A percentile compares a stretch with the other conserved stretches of the same genome.
Conservation (phyloP, 2,797 vertebrate species). For the Cossypha heuglini region DNA sequence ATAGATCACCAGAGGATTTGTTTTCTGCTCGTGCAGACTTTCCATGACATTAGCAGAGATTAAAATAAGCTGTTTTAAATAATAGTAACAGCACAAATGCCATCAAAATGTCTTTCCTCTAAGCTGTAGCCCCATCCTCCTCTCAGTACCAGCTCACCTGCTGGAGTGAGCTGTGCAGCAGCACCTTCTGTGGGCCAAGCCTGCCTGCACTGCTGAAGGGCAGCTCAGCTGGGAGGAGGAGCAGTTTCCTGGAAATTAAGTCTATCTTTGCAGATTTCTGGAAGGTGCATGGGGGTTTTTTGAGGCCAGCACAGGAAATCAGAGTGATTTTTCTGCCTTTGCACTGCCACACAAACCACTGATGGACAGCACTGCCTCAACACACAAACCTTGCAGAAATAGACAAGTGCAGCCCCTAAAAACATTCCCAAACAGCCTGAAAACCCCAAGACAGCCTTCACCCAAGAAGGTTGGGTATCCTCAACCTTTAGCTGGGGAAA, state of each 20-base stretch:
- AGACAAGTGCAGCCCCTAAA: background rate
- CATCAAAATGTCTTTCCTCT: background rate
- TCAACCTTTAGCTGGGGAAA: background rate
- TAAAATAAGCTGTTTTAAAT: constrained; percentile 36
- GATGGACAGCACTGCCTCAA: background rate
- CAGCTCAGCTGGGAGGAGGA: background rate
- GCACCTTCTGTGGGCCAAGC: background rate
- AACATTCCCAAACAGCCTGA: background rate
- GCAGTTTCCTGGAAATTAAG: background rate
- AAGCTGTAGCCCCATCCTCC: background rate
- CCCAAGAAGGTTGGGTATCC: background rate
- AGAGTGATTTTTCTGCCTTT: background rate
- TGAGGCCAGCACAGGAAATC: background rate
- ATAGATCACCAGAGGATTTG: background rate
- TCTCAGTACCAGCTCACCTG: background rate
- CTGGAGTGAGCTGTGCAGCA: background rate
- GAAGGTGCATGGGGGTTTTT: background rate
- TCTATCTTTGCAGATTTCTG: background rate
- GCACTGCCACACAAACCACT: background rate
- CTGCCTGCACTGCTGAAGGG: background rate
- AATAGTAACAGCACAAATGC: background rate
- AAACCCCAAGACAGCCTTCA: background rate
- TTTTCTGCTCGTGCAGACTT: background rate
- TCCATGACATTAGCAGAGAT: background rate
- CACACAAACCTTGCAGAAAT: constrained; percentile 16